Base-by-base conservation (phyloP, 2,797 vertebrate species). In the Lemur catta region DNA sequence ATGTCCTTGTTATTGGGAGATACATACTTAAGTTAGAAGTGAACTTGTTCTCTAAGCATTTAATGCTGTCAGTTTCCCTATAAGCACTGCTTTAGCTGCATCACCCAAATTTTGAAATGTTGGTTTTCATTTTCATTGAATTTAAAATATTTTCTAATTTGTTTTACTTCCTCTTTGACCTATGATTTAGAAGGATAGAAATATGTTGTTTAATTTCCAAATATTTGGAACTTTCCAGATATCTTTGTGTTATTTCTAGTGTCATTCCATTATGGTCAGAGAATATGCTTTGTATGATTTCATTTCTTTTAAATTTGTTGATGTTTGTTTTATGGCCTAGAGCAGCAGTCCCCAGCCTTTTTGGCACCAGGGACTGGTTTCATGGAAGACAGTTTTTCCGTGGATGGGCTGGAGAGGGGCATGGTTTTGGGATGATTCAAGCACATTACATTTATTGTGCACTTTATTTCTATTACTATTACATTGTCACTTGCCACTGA, bases 261-360 rank as follows among this genome's bases (percentile, higher is more conserved):
- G 80, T 84, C 76, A 65, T 72, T 89, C 18, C n/a, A 30, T 91
- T 78, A 52, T 81, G 4, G 50, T 85, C 30, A 78, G 76, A 92
- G 67, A 59, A 84, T 85, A 85, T 43, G 41, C n/a, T 95, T 55
- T 91, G n/a, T 69, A n/a, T 81, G 61, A 61, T 85, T 94, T 80
- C 7, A 41, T 0, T 89, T 93, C 50, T 96, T 91, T 80, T 67
- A 71, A 76, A 48, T 88, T 71, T 88, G 26, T 79, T 89, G 84
- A 80, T 12, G 33, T 80, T 80, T 95, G 26, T 81, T 90, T 81
- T 79, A 69, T 81, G 20, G 28, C n/a, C n/a, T 81, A 50, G n/a
- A 91, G 63, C 33, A n/a, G 63, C 7, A 17, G 17, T 65, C 17
- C 33, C 33, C 33, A 65, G 15, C 63, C 63, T n/a, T 59, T 59